Evolutionary conservation across 2,888 invertebrate species (phyloP).

Genomic region (Acronicta alni): DNA sequence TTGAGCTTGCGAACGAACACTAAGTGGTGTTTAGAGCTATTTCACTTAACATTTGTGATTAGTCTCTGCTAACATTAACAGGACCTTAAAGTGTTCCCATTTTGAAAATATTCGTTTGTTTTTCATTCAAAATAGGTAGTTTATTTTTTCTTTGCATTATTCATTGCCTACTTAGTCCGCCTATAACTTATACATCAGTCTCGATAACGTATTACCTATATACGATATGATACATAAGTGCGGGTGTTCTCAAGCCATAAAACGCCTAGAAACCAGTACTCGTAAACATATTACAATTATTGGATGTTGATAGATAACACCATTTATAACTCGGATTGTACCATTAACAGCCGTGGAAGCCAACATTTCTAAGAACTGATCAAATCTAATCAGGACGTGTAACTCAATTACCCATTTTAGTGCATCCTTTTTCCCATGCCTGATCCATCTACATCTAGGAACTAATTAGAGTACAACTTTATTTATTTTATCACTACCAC

Average conservation of each 20-base stretch:
- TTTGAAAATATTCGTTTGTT: slow-evolving; percentile 20
- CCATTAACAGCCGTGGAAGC: slow-evolving; percentile 33
- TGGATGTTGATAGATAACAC: slow-evolving; percentile 38
- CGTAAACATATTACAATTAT: slow-evolving; percentile 56
- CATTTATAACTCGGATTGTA: slow-evolving; percentile 48
- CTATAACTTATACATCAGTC: slow-evolving; percentile 30
- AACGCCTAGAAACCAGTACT: slow-evolving; percentile 47
- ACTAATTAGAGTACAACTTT: slow-evolving; percentile 46
- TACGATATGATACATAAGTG: slow-evolving; percentile 29
- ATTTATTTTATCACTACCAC: slow-evolving; percentile 18
- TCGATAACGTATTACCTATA: slow-evolving; percentile 37
- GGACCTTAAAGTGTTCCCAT: slow-evolving; percentile 7
- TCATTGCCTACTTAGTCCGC: slow-evolving; percentile 23
- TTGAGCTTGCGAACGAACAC: slow-evolving; percentile 38
- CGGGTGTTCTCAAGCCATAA: slow-evolving; percentile 39
- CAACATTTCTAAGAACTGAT: slow-evolving; percentile 36
- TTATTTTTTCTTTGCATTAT: slow-evolving; percentile 30
- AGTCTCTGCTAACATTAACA: slow-evolving; percentile 36
- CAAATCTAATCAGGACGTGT: slow-evolving; percentile 36
- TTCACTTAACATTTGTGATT: slow-evolving; percentile 48
- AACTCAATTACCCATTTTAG: slow-evolving; percentile 50
- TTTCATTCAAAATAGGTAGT: slow-evolving; percentile 14
- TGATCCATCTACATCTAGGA: slow-evolving; percentile 23
- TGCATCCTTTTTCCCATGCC: slow-evolving; percentile 47
- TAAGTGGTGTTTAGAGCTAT: slow-evolving; percentile 48